Conservation (phyloP, 2,888 invertebrate species). For the Drosophila meridionalis region DNA sequence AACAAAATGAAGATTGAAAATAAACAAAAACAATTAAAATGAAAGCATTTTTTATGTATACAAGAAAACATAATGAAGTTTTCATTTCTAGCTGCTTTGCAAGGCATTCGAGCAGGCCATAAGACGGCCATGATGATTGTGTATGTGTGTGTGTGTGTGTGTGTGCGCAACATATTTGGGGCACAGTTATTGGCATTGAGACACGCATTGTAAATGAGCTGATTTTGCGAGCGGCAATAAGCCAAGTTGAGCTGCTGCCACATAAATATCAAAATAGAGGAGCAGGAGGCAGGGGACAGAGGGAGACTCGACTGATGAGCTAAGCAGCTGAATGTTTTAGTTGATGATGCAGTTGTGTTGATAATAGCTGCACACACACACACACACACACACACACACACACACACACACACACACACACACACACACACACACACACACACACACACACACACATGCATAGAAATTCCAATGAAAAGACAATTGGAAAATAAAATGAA, state of each 20-base stretch:
- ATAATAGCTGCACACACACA: slow-evolving; percentile 11
- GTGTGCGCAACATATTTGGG: slow-evolving; percentile 13
- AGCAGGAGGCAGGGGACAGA: background rate
- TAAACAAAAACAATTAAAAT: background rate
- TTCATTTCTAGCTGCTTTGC: background rate
- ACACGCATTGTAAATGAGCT: slow-evolving; percentile 66
- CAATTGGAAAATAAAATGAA: slow-evolving; percentile 50
- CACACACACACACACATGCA: slow-evolving; percentile 24
- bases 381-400: slow-evolving; percentile 32
- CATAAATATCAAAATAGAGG: slow-evolving; percentile 41
- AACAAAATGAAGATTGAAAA: background rate
- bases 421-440: slow-evolving; percentile 38
- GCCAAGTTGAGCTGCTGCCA: slow-evolving; percentile 46
- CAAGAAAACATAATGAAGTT: background rate
- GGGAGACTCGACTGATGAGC: background rate
- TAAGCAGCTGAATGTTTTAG: slow-evolving; percentile 25
- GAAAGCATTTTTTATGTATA: background rate
- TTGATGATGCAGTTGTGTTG: slow-evolving; percentile 5
- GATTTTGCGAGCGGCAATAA: slow-evolving; percentile 47
- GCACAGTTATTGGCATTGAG: slow-evolving; percentile 51
- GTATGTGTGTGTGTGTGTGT: slow-evolving; percentile 2
- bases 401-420: slow-evolving; percentile 34
- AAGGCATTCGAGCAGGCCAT: background rate
- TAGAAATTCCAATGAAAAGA: slow-evolving; percentile 58
- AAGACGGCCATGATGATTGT: background rate